A percentile compares a stretch with the other conserved stretches of the same genome.
Conservation (phyloP, 1,140 invertebrate genomes). For the Mylabris phalerata region DNA sequence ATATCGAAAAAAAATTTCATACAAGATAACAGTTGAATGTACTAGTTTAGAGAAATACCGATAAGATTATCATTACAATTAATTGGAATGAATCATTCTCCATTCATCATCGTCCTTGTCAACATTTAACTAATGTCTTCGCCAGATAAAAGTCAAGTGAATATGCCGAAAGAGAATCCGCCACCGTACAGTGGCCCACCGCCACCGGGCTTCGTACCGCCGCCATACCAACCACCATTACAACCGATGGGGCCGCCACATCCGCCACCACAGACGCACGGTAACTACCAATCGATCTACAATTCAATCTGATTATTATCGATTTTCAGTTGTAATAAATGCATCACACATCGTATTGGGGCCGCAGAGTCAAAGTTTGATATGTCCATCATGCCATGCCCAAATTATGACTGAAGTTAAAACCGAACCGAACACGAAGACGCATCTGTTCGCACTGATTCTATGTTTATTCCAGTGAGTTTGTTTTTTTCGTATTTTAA, state of each 20-base stretch:
- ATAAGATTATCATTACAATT: no score
- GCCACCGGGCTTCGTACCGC: neutral
- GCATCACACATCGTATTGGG: conserved; percentile 36
- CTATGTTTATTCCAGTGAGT: conserved; percentile 51
- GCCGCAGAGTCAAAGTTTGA: conserved; percentile 41
- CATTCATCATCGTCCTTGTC: no score
- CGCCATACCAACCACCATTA: conserved; percentile 3
- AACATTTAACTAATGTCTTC: no score
- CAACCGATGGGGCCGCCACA: neutral
- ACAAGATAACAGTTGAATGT: no score
- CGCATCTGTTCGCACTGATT: conserved; percentile 53
- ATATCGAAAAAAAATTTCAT: no score
- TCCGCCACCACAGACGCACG: neutral
- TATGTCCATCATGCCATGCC: conserved; percentile 50
- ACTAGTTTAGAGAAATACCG: no score
- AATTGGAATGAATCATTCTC: no score
- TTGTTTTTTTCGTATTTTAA: neutral
- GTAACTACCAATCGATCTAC: neutral
- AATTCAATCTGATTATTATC: neutral
- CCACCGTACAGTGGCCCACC: conserved; percentile 5
- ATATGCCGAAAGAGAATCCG: conserved; percentile 4
- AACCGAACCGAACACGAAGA: conserved; percentile 48
- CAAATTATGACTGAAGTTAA: conserved; percentile 45
- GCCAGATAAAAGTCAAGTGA: neutral
- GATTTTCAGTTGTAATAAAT: conserved; percentile 20